Conservation (phyloP, 1,140 invertebrate genomes). For the Wasmannia auropunctata region DNA sequence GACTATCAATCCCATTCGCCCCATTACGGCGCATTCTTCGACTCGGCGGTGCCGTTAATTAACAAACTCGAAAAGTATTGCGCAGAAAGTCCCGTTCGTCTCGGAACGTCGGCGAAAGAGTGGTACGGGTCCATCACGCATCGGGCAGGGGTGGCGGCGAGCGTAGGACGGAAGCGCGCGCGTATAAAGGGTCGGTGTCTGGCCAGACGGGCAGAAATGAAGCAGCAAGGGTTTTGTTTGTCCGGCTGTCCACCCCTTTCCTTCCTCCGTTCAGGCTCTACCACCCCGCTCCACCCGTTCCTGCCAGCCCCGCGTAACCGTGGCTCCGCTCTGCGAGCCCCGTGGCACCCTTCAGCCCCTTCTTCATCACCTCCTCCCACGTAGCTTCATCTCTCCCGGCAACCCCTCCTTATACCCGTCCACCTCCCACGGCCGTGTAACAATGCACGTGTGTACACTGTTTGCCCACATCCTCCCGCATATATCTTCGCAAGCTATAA, state of each 20-base stretch:
- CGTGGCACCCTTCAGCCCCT: slow-evolving; percentile 65
- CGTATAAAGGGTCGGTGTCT: slow-evolving; percentile 82
- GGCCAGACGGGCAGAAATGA: slow-evolving; percentile 85
- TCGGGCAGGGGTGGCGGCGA: slow-evolving; percentile 53
- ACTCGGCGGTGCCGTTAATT: slow-evolving; percentile 77
- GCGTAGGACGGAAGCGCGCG: slow-evolving; percentile 76
- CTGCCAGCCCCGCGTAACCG: slow-evolving; percentile 55
- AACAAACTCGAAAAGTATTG: slow-evolving; percentile 82
- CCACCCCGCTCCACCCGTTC: slow-evolving; percentile 60
- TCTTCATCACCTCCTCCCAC: slow-evolving; percentile 65
- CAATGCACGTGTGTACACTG: slow-evolving; percentile 79
- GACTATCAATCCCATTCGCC: slow-evolving; percentile 56
- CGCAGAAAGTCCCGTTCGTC: slow-evolving; percentile 76
- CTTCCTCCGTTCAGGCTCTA: slow-evolving; percentile 76
- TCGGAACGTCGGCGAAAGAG: slow-evolving; percentile 49
- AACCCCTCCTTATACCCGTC: slow-evolving; percentile 63
- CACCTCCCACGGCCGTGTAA: slow-evolving; percentile 71
- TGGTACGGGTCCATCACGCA: slow-evolving; percentile 24
- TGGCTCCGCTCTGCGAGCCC: slow-evolving; percentile 68
- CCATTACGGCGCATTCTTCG: slow-evolving; percentile 63
- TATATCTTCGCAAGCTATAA: slow-evolving; percentile 81
- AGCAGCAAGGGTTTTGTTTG: slow-evolving; percentile 86
- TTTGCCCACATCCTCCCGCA: slow-evolving; percentile 80
- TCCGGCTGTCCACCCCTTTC: slow-evolving; percentile 83
- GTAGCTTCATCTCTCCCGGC: slow-evolving; percentile 33